phyloP scores from a whole-genome alignment of 2,888 invertebrate species.

The Tinea trinotella region DNA sequence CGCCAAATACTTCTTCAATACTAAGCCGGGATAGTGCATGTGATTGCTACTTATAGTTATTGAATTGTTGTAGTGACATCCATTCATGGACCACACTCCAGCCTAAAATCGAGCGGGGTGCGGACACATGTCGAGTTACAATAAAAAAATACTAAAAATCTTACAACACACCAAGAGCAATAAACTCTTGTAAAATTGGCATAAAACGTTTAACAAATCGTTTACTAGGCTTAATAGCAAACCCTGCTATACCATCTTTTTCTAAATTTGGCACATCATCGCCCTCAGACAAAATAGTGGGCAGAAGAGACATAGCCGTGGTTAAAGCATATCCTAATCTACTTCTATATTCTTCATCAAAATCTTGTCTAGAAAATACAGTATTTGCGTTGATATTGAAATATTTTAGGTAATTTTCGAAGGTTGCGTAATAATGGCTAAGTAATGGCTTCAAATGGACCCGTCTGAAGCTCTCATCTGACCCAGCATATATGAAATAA shows the following conservation, averaged over 20 bases:
- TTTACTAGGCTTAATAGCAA: slow-evolving; percentile 15
- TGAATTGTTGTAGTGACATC: no score
- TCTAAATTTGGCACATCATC: neutral
- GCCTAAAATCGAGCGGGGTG: no score
- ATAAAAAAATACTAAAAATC: neutral
- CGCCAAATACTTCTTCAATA: no score
- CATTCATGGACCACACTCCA: no score
- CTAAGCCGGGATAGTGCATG: no score
- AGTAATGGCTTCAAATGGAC: slow-evolving; percentile 1
- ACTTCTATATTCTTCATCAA: slow-evolving; percentile 22
- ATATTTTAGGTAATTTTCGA: neutral
- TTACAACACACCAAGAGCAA: neutral
- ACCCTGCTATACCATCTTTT: neutral
- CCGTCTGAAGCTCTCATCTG: slow-evolving; percentile 16
- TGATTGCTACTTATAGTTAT: no score
- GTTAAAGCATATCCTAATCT: slow-evolving; percentile 15
- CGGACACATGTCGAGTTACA: no score
- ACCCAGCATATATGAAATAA: slow-evolving; percentile 19
- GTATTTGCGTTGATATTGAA: neutral
- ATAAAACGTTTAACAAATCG: neutral
- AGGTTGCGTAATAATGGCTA: slow-evolving; percentile 8
- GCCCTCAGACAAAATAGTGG: neutral
- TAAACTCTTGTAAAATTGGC: slow-evolving; percentile 4
- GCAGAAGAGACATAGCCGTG: slow-evolving; percentile 1
- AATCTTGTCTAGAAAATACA: slow-evolving; percentile 3